phyloP scores from a whole-genome alignment of 2,113 vertebrate species.

The Neodon shergylaensis region DNA sequence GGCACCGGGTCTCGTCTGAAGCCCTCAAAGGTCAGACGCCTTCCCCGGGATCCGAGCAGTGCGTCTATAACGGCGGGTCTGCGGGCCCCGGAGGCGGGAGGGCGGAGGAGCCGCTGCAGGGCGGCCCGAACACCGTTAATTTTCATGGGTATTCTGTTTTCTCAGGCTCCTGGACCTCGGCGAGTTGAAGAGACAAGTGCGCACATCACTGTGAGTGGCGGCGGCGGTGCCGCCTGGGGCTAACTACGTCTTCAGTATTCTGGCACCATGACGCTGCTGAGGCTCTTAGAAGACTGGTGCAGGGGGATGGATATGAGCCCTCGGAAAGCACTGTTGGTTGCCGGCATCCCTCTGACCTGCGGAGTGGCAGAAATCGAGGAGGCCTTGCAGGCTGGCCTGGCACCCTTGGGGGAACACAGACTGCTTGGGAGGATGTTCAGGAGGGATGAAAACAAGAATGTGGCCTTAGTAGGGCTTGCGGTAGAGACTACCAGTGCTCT shows the following conservation, averaged over 20 bases:
- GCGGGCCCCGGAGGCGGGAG: background rate
- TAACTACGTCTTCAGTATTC: too few species aligned
- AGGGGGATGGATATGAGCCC: slow-evolving; percentile 16
- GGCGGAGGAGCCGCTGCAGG: background rate
- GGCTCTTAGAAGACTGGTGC: slow-evolving; percentile 46
- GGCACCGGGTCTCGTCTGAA: background rate
- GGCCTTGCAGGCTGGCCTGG: background rate
- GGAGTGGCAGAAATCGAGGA: background rate
- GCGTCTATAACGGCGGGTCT: background rate
- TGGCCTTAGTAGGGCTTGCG: background rate
- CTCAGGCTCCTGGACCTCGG: background rate
- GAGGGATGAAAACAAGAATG: background rate
- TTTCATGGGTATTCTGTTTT: background rate
- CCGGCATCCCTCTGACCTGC: slow-evolving; percentile 5
- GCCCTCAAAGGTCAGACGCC: background rate
- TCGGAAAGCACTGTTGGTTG: background rate
- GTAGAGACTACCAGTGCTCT: background rate
- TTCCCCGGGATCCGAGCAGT: background rate
- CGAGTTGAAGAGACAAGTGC: background rate
- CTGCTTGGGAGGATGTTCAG: slow-evolving; percentile 21
- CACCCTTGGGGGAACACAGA: background rate
- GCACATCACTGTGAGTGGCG: background rate
- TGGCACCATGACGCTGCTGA: background rate
- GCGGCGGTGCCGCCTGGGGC: background rate
- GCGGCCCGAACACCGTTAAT: background rate